Evolutionary conservation across 2,797 vertebrate genomes (phyloP).

Genomic region (Amphiprion clarkii): DNA sequence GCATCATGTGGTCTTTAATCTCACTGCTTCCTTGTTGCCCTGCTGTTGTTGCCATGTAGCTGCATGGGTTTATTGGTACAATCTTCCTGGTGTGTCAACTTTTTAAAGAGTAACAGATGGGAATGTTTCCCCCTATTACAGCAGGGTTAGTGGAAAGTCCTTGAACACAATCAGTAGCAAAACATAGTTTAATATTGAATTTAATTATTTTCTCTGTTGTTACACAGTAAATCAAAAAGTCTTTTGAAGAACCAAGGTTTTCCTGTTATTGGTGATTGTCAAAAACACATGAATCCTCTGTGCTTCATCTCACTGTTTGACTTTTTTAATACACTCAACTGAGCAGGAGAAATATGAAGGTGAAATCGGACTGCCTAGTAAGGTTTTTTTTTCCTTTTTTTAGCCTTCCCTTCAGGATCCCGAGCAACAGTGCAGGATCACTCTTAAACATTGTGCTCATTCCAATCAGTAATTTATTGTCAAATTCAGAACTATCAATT

Average conservation of each 20-base stretch:
- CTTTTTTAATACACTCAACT: conserved; percentile 1
- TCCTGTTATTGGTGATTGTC: not conserved
- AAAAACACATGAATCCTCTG: not conserved
- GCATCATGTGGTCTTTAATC: conserved; percentile 59
- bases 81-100: conserved; percentile 53
- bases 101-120: conserved; percentile 69
- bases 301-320: conserved; percentile 9
- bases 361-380: conserved; percentile 7
- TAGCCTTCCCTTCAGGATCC: not conserved
- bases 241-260: not conserved
- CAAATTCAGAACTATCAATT: not conserved
- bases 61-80: conserved; percentile 51
- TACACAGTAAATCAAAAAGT: conserved; percentile 13
- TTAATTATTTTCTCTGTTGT: not conserved
- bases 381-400: not conserved
- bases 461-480: not conserved
- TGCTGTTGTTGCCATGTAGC: conserved; percentile 63
- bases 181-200: conserved; percentile 4
- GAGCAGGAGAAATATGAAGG: conserved; percentile 26
- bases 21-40: conserved; percentile 47
- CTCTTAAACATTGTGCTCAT: not conserved
- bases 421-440: not conserved
- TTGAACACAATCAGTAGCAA: conserved; percentile 20
- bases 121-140: conserved; percentile 27
- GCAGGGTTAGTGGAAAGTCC: conserved; percentile 31